Conservation (phyloP, 1,140 invertebrate genomes). For the Tetragonula clypearis region DNA sequence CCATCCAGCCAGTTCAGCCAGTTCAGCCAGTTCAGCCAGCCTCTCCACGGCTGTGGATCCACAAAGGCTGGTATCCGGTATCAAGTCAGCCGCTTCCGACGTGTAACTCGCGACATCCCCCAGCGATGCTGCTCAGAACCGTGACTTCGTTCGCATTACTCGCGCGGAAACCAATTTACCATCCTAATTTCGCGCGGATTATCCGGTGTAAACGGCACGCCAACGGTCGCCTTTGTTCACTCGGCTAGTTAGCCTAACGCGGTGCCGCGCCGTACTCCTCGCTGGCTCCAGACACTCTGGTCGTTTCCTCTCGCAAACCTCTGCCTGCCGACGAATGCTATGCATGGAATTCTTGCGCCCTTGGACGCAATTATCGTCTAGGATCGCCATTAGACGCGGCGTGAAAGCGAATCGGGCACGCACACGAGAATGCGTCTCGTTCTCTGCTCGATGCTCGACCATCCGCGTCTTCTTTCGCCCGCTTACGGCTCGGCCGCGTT, state of each 20-base stretch:
- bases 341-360: constrained; percentile 41
- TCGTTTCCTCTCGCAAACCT: background rate
- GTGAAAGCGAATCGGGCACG: constrained; percentile 19
- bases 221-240: constrained; percentile 43
- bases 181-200: constrained; percentile 74
- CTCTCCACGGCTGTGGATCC: background rate
- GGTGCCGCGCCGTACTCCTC: background rate
- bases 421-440: background rate
- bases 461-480: constrained; percentile 49
- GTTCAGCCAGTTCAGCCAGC: background rate
- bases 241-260: constrained; percentile 74
- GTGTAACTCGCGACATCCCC: constrained; percentile 43
- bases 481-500: constrained; percentile 61
- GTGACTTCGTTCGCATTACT: constrained; percentile 54
- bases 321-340: background rate
- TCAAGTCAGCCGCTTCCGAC: constrained; percentile 46
- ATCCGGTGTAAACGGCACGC: constrained; percentile 61
- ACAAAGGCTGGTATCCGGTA: constrained; percentile 39
- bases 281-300: constrained; percentile 41
- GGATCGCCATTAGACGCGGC: constrained; percentile 30
- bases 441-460: constrained; percentile 27
- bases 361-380: no score
- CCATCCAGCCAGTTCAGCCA: background rate
- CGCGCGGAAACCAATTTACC: constrained; percentile 68
- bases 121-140: constrained; percentile 40